Conservation (phyloP, 2,113 vertebrate genomes). For the crab-eating macaque (Macaca fascicularis) region T2T-MFA8v1.1 NC_088387.1:7406001-7406500, state of each 20-base stretch:
- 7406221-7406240: background rate
- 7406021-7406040: background rate
- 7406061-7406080: background rate
- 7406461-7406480: background rate
- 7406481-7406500: background rate
- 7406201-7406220: background rate
- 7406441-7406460: background rate
- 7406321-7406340: fast-evolving
- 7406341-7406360: background rate
- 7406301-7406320: background rate
- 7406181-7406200: background rate
- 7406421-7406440: background rate
- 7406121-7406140: background rate
- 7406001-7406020: background rate
- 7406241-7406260: background rate
- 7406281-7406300: background rate
- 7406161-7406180: background rate
- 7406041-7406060: background rate
- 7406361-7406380: background rate
- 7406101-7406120: background rate
- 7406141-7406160: background rate
- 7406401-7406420: background rate
- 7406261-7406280: background rate
- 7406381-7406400: background rate
- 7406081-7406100: background rate